Percentiles rank a stretch among this genome's conserved stretches.
Evolutionary conservation across 2,113 vertebrate genomes (phyloP).

Genomic region (Acrocephalus kingi): DNA sequence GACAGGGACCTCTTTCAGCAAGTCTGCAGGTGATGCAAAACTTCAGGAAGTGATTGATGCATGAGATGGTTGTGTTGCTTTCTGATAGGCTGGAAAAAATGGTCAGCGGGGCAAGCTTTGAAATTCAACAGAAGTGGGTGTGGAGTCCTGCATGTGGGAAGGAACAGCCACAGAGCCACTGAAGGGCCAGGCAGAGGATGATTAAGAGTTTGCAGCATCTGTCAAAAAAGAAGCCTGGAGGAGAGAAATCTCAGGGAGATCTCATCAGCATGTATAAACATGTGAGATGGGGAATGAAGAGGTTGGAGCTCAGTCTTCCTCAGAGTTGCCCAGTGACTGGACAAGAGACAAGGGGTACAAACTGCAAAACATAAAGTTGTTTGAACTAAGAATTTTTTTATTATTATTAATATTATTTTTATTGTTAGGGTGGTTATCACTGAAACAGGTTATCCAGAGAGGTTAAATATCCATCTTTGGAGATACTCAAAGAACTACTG

Average conservation of each 20-base stretch:
- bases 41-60: background rate
- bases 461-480: background rate
- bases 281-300: background rate
- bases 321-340: background rate
- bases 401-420: background rate
- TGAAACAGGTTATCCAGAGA: background rate
- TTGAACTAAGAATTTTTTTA: background rate
- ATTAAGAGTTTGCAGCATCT: background rate
- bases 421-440: background rate
- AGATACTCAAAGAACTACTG: background rate
- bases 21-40: background rate
- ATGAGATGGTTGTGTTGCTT: background rate
- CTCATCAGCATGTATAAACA: background rate
- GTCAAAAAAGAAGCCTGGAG: background rate
- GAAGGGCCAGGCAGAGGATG: background rate
- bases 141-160: background rate
- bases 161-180: background rate
- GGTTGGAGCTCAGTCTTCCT: background rate
- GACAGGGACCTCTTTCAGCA: background rate
- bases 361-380: background rate
- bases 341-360: background rate
- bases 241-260: background rate
- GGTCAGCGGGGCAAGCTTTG: background rate
- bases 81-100: background rate
- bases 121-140: background rate